Base-by-base conservation (phyloP, 2,888 invertebrate genomes). In the Alentia gelatinosa region DNA sequence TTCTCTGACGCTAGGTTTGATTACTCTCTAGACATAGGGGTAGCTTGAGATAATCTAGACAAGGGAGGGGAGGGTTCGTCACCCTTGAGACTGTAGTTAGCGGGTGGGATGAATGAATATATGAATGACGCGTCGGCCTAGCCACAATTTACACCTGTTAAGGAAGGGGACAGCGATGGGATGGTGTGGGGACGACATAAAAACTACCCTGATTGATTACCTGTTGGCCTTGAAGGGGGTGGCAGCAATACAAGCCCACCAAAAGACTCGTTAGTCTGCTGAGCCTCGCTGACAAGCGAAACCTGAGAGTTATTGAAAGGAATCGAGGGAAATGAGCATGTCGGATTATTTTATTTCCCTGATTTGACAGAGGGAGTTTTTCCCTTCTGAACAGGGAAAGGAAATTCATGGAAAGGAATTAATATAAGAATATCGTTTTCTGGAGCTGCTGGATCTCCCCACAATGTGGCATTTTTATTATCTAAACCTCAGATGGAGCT, bases 241-340 rank as follows among this genome's bases (percentile, higher is more conserved):
- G 30, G 30, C 68, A 68, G 12, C 30, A 63, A 68, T 12, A 68
- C 23, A 68, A 26, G 68, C 30, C 68, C n/a, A 30, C 68, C 26
- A 30, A 68, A 26, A 68, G 4, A 68, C 68, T 68, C 68, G 68
- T 68, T 68, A 68, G 33, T 12, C 3, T 12, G 26, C 68, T 12
- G 30, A 68, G 68, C 68, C 26, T 1, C 30, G 5, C 30, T 30
- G 68, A 68, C 68, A 79, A 39, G 79, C 79, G 79, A 39, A 79
- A 79, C 79, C 79, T 23, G 79, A 79, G 74, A 74, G 26, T 79
- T 79, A 79, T 79, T 79, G 79, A 79, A 79, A 79, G 79, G 79
- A 79, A 79, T 79, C 79, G 37, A 9, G 79, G 79, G 39, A 26
- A 79, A 79, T 79, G 79, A 35, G 79, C 79, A 35, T 26, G 79